phyloP scores from a whole-genome alignment of 2,113 vertebrate genomes.

The Dinomys branickii region DNA sequence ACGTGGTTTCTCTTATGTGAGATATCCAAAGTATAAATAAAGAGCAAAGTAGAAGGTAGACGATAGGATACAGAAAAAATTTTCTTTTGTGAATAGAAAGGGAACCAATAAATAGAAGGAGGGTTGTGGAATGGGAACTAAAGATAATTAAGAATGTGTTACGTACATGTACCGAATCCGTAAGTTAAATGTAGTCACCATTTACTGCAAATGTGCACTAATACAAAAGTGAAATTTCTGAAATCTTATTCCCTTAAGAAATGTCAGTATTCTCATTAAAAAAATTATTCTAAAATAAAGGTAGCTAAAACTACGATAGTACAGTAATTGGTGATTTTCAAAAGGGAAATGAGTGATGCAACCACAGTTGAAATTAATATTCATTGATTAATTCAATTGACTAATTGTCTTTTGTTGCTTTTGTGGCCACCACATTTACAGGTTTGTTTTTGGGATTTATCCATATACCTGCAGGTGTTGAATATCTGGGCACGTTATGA shows the following conservation, averaged over 20 bases:
- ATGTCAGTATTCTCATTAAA: slow-evolving; percentile 2
- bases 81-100: background rate
- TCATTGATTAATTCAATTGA: background rate
- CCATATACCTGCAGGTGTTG: background rate
- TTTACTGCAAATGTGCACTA: background rate
- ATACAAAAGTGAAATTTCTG: slow-evolving; percentile 5
- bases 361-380: background rate
- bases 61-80: background rate
- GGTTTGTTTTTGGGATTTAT: background rate
- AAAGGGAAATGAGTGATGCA: background rate
- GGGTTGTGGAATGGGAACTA: background rate
- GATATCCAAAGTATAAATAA: background rate
- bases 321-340: background rate
- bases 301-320: background rate
- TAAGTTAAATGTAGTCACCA: background rate
- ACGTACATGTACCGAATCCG: background rate
- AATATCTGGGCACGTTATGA: background rate
- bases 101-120: background rate
- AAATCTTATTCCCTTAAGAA: background rate
- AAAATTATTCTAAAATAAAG: slow-evolving; percentile 1
- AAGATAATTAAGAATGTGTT: background rate
- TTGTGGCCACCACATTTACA: background rate
- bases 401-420: background rate
- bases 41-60: background rate
- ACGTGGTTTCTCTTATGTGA: background rate